Percentiles rank a stretch among this genome's conserved stretches.
These are phyloP conservation scores for Caradrina kadenii DNA, from an alignment of 2,888 invertebrate genomes.

Conservation along the genomic window DNA sequence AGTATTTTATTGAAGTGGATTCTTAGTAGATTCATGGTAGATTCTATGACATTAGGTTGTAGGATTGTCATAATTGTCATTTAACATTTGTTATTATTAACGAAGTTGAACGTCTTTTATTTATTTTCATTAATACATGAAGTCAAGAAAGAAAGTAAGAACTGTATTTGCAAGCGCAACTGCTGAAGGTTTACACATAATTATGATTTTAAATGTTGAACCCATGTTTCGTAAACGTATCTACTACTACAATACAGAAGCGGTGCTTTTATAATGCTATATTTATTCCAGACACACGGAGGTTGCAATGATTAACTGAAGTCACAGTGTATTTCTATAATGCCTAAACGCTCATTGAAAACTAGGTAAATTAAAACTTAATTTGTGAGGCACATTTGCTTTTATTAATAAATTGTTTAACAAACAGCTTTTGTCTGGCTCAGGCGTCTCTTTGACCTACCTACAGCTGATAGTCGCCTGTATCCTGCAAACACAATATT, in stretches of 20 bases:
- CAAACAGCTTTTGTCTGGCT: background rate
- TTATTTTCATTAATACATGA: background rate
- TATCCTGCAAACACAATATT: too few relatives aligned
- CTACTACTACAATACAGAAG: background rate
- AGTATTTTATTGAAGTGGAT: too few relatives aligned
- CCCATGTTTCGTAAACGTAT: background rate
- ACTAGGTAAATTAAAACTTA: slow-evolving; percentile 56
- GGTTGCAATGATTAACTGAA: background rate
- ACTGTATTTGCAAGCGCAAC: background rate
- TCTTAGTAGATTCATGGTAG: too few relatives aligned
- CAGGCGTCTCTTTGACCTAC: too few relatives aligned
- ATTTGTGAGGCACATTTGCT: background rate
- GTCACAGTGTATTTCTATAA: slow-evolving; percentile 54
- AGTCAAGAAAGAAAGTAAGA: background rate
- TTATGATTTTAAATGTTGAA: background rate
- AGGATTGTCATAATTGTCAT: too few relatives aligned
- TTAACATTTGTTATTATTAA: too few relatives aligned
- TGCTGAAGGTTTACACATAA: background rate
- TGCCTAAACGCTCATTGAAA: slow-evolving; percentile 76
- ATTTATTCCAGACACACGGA: slow-evolving; percentile 2
- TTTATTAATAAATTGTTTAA: background rate
- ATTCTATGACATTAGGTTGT: too few relatives aligned
- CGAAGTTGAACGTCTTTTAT: background rate
- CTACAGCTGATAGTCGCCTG: background rate
- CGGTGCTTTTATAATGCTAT: background rate